A percentile compares a stretch with the other conserved stretches of the same genome.
Conservation (phyloP, 2,888 invertebrate genomes). For the Mantis religiosa region DNA sequence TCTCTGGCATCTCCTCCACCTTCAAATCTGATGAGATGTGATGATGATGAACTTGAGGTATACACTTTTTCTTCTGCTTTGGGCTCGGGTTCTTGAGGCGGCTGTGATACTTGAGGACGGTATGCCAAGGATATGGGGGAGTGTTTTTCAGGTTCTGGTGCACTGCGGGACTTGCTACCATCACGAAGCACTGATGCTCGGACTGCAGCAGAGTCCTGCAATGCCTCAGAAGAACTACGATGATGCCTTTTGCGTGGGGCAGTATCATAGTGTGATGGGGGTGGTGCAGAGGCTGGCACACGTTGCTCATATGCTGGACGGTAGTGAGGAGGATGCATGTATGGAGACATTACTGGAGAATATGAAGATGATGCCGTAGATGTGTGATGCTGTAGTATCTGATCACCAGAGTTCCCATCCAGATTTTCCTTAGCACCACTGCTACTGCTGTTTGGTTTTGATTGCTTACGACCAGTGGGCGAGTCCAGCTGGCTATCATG, state of each 20-base stretch:
- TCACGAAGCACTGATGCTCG: constrained; percentile 57
- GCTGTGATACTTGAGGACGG: constrained; percentile 40
- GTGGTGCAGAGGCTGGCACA: constrained; percentile 40
- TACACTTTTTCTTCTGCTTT: constrained; percentile 39
- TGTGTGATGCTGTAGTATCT: constrained; percentile 32
- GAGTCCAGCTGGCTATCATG: constrained; percentile 46
- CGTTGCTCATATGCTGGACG: constrained; percentile 45
- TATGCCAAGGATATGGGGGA: constrained; percentile 46
- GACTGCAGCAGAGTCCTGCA: constrained; percentile 40
- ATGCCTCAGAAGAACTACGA: constrained; percentile 46
- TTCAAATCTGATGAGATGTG: constrained; percentile 24
- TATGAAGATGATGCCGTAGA: constrained; percentile 41
- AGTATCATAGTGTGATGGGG: constrained; percentile 27
- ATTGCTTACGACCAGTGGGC: constrained; percentile 36
- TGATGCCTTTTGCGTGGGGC: constrained; percentile 52
- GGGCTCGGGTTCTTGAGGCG: constrained; percentile 39
- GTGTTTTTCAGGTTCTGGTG: constrained; percentile 32
- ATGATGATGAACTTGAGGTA: background rate
- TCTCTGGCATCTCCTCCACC: constrained; percentile 18
- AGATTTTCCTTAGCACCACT: constrained; percentile 35
- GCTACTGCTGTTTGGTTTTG: constrained; percentile 31
- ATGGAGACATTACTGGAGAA: constrained; percentile 49
- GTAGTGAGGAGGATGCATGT: constrained; percentile 46
- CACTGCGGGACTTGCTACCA: constrained; percentile 38
- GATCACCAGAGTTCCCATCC: constrained; percentile 28